Conservation (phyloP, 2,888 invertebrate genomes). For the Drosophila rubida region DNA sequence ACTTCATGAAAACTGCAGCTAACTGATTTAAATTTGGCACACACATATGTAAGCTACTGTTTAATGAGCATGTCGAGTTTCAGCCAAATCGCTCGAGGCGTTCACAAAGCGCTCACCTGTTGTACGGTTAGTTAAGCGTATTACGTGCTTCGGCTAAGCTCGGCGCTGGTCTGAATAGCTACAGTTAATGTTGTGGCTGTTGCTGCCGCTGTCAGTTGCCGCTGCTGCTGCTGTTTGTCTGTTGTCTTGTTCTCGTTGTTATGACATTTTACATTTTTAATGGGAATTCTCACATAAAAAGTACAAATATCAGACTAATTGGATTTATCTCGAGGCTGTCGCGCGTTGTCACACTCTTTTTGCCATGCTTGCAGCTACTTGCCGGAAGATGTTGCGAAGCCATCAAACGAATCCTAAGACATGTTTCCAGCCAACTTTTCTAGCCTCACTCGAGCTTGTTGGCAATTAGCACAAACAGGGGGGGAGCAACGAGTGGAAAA, state of each 20-base stretch:
- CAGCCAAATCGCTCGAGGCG: neutral
- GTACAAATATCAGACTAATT: constrained; percentile 85
- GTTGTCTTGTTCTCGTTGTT: constrained; percentile 76
- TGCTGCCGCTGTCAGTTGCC: constrained; percentile 15
- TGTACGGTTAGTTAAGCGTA: constrained; percentile 32
- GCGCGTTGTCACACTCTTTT: constrained; percentile 79
- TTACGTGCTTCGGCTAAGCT: constrained; percentile 25
- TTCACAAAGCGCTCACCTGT: neutral
- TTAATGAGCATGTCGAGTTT: neutral
- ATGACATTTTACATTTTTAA: constrained; percentile 82
- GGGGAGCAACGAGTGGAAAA: neutral
- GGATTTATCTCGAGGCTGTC: constrained; percentile 84
- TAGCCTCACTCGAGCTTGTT: constrained; percentile 42
- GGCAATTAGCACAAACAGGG: constrained; percentile 59
- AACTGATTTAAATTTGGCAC: neutral
- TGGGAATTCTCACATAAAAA: constrained; percentile 84
- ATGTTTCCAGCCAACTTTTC: constrained; percentile 38
- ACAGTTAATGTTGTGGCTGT: constrained; percentile 2
- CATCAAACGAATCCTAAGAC: constrained; percentile 52
- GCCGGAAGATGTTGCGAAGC: constrained; percentile 72
- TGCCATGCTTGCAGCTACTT: constrained; percentile 50
- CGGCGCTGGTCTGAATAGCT: constrained; percentile 13
- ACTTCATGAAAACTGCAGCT: neutral
- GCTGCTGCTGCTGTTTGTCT: constrained; percentile 53
- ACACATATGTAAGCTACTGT: accelerated